These are phyloP conservation scores for Hyperoplus lanceolatus DNA, from an alignment of 2,797 vertebrate genomes.

Conservation along the genomic window DNA sequence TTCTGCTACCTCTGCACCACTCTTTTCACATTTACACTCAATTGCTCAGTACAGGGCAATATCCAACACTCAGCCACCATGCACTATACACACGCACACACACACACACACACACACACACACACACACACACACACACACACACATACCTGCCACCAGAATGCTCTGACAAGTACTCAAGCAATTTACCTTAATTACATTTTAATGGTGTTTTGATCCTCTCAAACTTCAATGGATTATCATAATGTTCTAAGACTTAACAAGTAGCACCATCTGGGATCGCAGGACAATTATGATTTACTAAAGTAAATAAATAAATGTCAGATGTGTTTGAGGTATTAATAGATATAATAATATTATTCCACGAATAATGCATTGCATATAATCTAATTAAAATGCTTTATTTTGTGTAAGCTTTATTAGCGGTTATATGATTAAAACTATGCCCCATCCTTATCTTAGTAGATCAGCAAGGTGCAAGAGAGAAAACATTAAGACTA, in stretches of 20 bases:
- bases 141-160: background rate
- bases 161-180: background rate
- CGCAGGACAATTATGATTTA: background rate
- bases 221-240: background rate
- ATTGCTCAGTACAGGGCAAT: constrained; percentile 44
- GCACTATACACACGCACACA: background rate
- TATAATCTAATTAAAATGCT: constrained; percentile 11
- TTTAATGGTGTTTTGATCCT: constrained; percentile 19
- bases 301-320: background rate
- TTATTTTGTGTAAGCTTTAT: background rate
- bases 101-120: background rate
- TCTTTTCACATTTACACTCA: constrained; percentile 54
- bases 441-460: too few species aligned
- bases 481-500: background rate
- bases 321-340: constrained; percentile 5
- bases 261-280: constrained; percentile 10
- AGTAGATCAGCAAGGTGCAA: too few species aligned
- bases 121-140: background rate
- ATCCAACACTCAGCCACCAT: constrained; percentile 9
- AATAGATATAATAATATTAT: background rate
- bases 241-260: background rate
- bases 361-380: background rate
- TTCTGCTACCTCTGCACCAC: constrained; percentile 27
- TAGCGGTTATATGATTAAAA: too few species aligned
- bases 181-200: background rate